Evolutionary conservation across 2,113 vertebrate genomes (phyloP), one percentile per base, ranked within the genome.

Genomic region (Zingel zingel): DNA sequence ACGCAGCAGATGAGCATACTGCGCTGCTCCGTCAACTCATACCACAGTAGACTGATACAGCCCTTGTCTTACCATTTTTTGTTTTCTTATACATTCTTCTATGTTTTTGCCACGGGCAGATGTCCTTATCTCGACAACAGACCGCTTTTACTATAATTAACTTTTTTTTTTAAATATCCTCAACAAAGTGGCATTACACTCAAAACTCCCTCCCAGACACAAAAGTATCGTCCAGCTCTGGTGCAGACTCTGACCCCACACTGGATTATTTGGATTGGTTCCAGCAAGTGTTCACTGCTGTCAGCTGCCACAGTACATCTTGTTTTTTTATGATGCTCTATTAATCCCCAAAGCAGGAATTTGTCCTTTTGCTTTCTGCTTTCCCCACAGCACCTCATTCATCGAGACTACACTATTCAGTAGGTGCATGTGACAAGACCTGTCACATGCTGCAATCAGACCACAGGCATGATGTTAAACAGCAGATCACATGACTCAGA

Each of bases 231-330:
- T 30, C 19, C 58, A 51, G 39, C 58, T 57, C 27, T 19, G 72
- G 69, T 1, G 4, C 69, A 21, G 54, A 23, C 33, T 6, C 27
- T 25, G 56, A n/a, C 36, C 70, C 69, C 25, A 2, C 69, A 66
- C 70, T 75, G 75, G 85, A 68, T 54, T 21, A 14, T 51, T 30
- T 80, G 72, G 61, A 78, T 12, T 30, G 23, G 36, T 67, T 83
- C 81, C 81, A 76, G 75, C 53, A 18, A 47, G 62, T 56, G 45
- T 75, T 67, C 71, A 8, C 64, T 27, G 79, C 5, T 30, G 76
- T 45, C 80, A 80, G 80, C 80, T 86, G 83, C 73, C 43, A 25
- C 74, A 71, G 76, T 43, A 74, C 80, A 27, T 74, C 72, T 30
- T 70, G 67, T 74, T 68, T 77, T 77, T n/a, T 3, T 10, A 57